These are phyloP conservation scores for Propithecus coquereli DNA, from an alignment of 2,113 vertebrate genomes.

Conservation along the genomic window DNA sequence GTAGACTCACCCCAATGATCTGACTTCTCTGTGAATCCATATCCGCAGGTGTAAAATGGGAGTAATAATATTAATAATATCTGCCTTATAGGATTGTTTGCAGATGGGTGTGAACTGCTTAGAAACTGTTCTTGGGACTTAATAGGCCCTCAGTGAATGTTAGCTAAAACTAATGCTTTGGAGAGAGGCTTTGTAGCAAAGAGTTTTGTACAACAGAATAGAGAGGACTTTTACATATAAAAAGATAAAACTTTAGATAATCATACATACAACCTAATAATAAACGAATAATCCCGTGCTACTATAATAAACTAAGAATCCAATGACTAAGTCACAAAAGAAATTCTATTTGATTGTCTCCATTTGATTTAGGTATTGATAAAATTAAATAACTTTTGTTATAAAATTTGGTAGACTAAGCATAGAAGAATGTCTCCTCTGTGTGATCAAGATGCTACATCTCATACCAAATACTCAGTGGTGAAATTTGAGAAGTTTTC, in stretches of 20 bases:
- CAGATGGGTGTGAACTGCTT: background rate
- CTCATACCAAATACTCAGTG: background rate
- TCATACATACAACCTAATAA: background rate
- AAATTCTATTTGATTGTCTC: background rate
- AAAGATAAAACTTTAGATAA: slow-evolving; percentile 1
- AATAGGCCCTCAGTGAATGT: background rate
- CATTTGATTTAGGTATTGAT: background rate
- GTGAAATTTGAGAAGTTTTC: background rate
- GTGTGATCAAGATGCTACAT: background rate
- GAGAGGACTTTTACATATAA: background rate
- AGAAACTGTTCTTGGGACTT: background rate
- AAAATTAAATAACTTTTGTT: slow-evolving; percentile 9
- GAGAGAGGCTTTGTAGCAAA: background rate
- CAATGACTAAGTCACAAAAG: background rate
- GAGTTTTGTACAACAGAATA: background rate
- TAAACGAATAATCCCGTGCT: background rate
- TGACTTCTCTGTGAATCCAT: background rate
- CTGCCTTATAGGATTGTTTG: background rate
- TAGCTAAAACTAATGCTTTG: background rate
- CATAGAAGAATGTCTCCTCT: background rate
- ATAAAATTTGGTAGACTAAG: background rate
- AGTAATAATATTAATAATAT: background rate
- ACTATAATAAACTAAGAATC: background rate
- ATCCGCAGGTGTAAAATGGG: background rate
- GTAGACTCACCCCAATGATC: background rate